Base-by-base conservation (phyloP, 2,113 vertebrate species). In the Chaetodon auriga region DNA sequence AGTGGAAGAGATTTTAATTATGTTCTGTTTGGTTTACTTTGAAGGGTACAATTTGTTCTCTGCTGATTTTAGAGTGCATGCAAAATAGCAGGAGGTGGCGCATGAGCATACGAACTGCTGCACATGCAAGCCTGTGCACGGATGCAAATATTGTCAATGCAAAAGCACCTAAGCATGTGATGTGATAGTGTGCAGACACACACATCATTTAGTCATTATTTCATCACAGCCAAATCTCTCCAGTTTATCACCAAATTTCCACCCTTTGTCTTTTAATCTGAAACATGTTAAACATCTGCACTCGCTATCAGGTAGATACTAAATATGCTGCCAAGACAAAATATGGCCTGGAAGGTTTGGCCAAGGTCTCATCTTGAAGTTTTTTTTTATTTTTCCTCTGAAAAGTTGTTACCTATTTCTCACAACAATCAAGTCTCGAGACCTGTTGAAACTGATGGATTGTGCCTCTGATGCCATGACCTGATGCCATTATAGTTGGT, bases 401-500 rank as follows among this genome's bases (percentile, higher is more conserved):
- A 7, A 83, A 65, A 55, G 43, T 69, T 68, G 30, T 74, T 46
- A 69, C 21, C n/a, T 19, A 68, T 79, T 74, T 80, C 41, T 76
- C 60, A 69, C 46, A 18, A 43, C 64, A 66, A 57, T 79, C 38
- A 78, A 63, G 48, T 64, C 54, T 55, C 45, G 18, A 61, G 55
- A 84, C 71, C 18, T 54, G 75, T 62, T 89, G 72, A 84, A 78
- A 71, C 55, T 87, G 87, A 90, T 85, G 82, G 81, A 87, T 87
- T 86, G 86, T 69, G 66, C 51, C 57, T 75, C 61, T 87, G 78
- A 91, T 91, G 77, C 71, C 73, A 68, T 85, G 87, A 90, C 78
- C 86, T 85, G 89, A 88, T 89, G 87, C 77, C 63, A 74, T 87
- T 86, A 83, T 41, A 79, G 77, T 70, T 77, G 60, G 85, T 87